These are phyloP conservation scores for Acanthoscelides obtectus DNA, from an alignment of 2,888 invertebrate species.

Conservation along the genomic window DNA sequence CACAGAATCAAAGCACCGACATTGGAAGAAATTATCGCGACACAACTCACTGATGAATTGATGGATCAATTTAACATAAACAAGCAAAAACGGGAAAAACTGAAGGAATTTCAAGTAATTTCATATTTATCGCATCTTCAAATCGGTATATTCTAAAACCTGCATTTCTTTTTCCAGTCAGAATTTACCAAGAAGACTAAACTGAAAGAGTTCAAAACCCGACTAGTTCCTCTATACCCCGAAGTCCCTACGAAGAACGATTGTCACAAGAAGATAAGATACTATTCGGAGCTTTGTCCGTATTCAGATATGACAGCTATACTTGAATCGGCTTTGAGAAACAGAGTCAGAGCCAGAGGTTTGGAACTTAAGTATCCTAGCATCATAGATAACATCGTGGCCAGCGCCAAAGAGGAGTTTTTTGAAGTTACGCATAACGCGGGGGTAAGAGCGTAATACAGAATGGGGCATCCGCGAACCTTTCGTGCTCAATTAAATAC, in stretches of 20 bases:
- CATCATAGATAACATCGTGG: slow-evolving; percentile 52
- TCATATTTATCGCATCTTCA: slow-evolving; percentile 30
- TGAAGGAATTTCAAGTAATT: slow-evolving; percentile 26
- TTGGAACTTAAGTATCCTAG: slow-evolving; percentile 55
- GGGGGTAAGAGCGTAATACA: slow-evolving; percentile 55
- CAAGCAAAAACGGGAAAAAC: slow-evolving; percentile 29
- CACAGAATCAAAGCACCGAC: slow-evolving; percentile 14
- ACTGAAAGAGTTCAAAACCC: slow-evolving; percentile 32
- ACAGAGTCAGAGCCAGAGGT: slow-evolving; percentile 53
- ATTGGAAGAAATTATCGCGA: slow-evolving; percentile 32
- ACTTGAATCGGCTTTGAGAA: slow-evolving; percentile 59
- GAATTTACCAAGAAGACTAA: slow-evolving; percentile 35
- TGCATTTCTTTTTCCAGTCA: slow-evolving; percentile 51
- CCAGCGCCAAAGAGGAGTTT: slow-evolving; percentile 57
- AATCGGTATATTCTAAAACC: slow-evolving; percentile 35
- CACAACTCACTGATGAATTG: slow-evolving; percentile 35
- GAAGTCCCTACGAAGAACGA: slow-evolving; percentile 34
- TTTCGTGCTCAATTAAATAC: no score
- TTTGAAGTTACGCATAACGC: slow-evolving; percentile 57
- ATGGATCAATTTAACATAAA: slow-evolving; percentile 36
- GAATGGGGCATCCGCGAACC: no score
- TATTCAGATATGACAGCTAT: slow-evolving; percentile 59
- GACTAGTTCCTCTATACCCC: slow-evolving; percentile 36
- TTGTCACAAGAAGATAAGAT: slow-evolving; percentile 50
- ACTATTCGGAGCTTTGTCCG: slow-evolving; percentile 54